Percentiles rank a stretch among this genome's conserved stretches.
Evolutionary conservation across 2,797 vertebrate genomes (phyloP).

Genomic region (Acropternis orthonyx): DNA sequence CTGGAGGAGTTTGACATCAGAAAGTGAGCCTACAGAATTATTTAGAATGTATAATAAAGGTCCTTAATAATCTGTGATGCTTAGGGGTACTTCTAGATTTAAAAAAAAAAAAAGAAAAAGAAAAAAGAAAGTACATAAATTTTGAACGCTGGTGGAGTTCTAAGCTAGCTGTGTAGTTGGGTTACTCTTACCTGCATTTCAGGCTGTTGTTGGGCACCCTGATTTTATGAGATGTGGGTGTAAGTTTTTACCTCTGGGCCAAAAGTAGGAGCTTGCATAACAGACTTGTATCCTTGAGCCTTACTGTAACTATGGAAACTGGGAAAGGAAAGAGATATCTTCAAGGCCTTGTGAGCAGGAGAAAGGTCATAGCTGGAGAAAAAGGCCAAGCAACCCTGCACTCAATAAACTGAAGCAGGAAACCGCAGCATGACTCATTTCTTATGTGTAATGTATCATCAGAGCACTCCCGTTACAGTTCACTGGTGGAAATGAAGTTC

Average conservation of each 20-base stretch:
- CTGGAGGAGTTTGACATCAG: background rate
- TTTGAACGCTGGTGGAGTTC: background rate
- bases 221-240: background rate
- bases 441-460: conserved; percentile 38
- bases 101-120: too few species aligned
- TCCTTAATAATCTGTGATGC: background rate
- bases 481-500: conserved; percentile 52
- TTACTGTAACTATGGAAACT: background rate
- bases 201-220: background rate
- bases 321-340: background rate
- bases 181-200: background rate
- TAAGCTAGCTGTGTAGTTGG: background rate
- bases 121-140: background rate
- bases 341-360: background rate
- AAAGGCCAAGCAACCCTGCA: conserved; percentile 2
- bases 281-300: background rate
- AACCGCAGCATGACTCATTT: conserved; percentile 54
- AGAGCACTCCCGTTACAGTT: conserved; percentile 32
- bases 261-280: background rate
- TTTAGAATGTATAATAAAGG: background rate
- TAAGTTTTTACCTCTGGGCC: background rate
- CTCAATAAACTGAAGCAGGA: conserved; percentile 34
- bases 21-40: background rate
- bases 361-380: background rate
- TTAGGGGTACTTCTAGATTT: background rate